Conservation (phyloP, 2,888 invertebrate genomes). For the Archips xylosteana region DNA sequence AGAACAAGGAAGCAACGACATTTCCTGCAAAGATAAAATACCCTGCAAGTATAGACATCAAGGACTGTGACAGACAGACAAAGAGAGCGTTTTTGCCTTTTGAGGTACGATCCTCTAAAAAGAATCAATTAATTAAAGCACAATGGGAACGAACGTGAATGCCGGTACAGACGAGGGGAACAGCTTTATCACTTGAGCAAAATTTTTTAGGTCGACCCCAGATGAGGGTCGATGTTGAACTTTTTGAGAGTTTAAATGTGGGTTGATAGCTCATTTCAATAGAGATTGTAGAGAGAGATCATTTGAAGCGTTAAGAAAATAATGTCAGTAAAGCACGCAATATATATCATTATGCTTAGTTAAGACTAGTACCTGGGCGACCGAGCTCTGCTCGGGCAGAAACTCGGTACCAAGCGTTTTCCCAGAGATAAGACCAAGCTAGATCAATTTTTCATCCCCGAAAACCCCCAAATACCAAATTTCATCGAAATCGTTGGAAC, state of each 20-base stretch:
- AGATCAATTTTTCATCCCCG: no score
- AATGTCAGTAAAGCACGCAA: no score
- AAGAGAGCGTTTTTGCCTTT: slow-evolving; percentile 40
- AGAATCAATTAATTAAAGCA: slow-evolving; percentile 74
- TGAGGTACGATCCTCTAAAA: slow-evolving; percentile 51
- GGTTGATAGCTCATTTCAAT: background rate
- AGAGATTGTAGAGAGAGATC: no score
- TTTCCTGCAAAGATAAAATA: slow-evolving; percentile 28
- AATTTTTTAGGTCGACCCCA: slow-evolving; percentile 8
- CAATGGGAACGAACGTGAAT: slow-evolving; percentile 58
- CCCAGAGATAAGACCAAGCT: no score
- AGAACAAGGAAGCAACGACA: slow-evolving; percentile 19
- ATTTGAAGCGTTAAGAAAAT: no score
- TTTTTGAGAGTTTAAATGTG: background rate
- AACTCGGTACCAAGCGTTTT: no score
- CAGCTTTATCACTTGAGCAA: slow-evolving; percentile 40
- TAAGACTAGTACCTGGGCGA: no score
- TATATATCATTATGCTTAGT: no score
- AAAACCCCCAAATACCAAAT: no score
- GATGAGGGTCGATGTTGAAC: background rate
- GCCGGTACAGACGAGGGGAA: slow-evolving; percentile 57
- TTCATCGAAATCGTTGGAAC: no score
- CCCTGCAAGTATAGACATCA: slow-evolving; percentile 29
- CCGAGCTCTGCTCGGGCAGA: no score
- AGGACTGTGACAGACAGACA: slow-evolving; percentile 36